Percentiles rank a stretch among this genome's conserved stretches.
Evolutionary conservation across 1,140 invertebrate species (phyloP).

Genomic region (Halictus rubicundus): DNA sequence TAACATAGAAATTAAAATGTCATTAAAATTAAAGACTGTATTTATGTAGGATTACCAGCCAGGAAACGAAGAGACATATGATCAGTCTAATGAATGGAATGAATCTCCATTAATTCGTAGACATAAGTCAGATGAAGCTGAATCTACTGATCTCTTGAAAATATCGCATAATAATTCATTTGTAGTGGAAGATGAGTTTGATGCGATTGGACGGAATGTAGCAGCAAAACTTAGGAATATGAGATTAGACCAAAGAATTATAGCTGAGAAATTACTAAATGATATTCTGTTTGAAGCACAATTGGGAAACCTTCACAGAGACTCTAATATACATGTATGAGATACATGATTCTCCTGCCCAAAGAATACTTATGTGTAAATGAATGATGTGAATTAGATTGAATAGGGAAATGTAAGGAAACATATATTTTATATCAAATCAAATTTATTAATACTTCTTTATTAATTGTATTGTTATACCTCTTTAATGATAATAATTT

Average conservation of each 20-base stretch:
- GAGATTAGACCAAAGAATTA: conserved; percentile 78
- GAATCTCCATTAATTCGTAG: conserved; percentile 66
- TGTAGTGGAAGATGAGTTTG: conserved; percentile 76
- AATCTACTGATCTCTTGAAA: conserved; percentile 69
- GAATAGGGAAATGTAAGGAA: conserved; percentile 3
- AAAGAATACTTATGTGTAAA: conserved; percentile 13
- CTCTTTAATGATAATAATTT: conserved; percentile 5
- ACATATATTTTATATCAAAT: conserved; percentile 33
- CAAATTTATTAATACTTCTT: conserved; percentile 17
- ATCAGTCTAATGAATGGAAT: conserved; percentile 71
- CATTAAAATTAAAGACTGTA: conserved; percentile 18
- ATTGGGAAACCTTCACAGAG: conserved; percentile 77
- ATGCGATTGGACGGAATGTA: conserved; percentile 78
- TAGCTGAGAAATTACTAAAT: conserved; percentile 78
- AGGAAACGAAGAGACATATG: conserved; percentile 68
- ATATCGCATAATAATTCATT: conserved; percentile 71
- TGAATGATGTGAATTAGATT: conserved; percentile 14
- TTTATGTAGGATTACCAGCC: conserved; percentile 69
- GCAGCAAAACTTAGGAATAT: conserved; percentile 78
- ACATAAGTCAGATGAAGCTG: conserved; percentile 70
- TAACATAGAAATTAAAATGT: background rate
- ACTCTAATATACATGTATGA: conserved; percentile 77
- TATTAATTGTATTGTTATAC: conserved; percentile 19
- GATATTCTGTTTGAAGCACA: conserved; percentile 79
- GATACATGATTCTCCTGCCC: background rate